Evolutionary conservation across 1,140 invertebrate species (phyloP).

Genomic region (Halyomorpha halys): DNA sequence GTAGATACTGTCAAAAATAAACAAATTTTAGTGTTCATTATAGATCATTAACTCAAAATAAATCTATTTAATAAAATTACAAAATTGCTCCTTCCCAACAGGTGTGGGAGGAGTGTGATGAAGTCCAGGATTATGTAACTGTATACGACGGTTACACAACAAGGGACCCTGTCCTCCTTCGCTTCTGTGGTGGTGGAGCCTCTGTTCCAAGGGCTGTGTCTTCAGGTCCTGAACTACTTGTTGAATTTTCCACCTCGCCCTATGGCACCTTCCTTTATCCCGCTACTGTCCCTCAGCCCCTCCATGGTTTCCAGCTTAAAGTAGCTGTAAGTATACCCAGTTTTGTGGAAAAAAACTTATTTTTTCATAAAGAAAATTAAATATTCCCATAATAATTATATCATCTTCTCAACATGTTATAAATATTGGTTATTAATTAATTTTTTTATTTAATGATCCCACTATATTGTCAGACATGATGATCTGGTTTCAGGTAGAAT

Average conservation of each 20-base stretch:
- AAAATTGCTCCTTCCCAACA: slow-evolving; percentile 23
- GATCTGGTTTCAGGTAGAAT: slow-evolving; percentile 50
- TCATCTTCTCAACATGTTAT: too few relatives aligned
- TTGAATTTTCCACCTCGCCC: slow-evolving; percentile 81
- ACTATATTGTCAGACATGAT: neutral
- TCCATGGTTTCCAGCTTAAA: slow-evolving; percentile 79
- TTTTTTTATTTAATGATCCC: neutral
- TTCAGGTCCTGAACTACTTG: slow-evolving; percentile 71
- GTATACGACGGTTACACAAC: slow-evolving; percentile 85
- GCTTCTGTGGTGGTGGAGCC: slow-evolving; percentile 79
- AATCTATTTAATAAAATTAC: too few relatives aligned
- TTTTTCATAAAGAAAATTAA: too few relatives aligned
- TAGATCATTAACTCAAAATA: too few relatives aligned
- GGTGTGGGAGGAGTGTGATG: slow-evolving; percentile 75
- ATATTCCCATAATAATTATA: too few relatives aligned
- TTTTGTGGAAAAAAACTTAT: too few relatives aligned
- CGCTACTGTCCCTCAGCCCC: slow-evolving; percentile 52
- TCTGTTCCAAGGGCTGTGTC: slow-evolving; percentile 70
- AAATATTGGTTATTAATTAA: too few relatives aligned
- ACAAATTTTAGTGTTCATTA: too few relatives aligned
- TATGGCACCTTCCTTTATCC: slow-evolving; percentile 77
- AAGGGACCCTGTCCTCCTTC: slow-evolving; percentile 72
- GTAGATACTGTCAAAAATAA: too few relatives aligned
- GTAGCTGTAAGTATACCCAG: slow-evolving; percentile 50
- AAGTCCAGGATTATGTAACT: slow-evolving; percentile 77